Evolutionary conservation across 2,797 vertebrate species (phyloP).

Genomic region (Gymnoscopelus braueri): DNA sequence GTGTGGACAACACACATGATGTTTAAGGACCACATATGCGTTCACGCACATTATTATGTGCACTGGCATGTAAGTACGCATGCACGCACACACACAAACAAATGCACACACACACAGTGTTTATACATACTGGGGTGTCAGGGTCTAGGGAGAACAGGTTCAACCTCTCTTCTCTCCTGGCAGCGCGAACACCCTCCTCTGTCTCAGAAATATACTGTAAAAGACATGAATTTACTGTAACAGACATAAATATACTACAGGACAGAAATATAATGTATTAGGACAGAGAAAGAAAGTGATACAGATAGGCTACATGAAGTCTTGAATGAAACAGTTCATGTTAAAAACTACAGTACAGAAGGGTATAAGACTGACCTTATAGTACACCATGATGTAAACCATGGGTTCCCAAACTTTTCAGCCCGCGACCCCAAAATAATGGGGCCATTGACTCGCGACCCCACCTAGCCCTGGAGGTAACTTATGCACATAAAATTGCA

Average conservation of each 20-base stretch:
- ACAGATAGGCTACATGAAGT: neutral
- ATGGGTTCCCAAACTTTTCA: too few species aligned
- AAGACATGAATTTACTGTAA: neutral
- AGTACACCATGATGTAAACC: too few species aligned
- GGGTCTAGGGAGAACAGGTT: slow-evolving; percentile 96
- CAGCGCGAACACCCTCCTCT: slow-evolving; percentile 89
- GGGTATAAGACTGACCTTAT: too few species aligned
- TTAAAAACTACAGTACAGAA: too few species aligned
- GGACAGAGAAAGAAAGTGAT: neutral
- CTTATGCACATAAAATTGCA: too few species aligned
- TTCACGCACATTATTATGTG: too few species aligned
- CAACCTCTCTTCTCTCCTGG: slow-evolving; percentile 87
- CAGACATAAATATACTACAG: too few species aligned
- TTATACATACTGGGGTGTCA: slow-evolving; percentile 89
- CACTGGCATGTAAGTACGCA: neutral
- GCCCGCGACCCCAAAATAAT: too few species aligned
- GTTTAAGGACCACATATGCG: neutral
- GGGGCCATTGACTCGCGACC: too few species aligned
- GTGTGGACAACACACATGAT: slow-evolving; percentile 15
- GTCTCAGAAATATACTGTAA: slow-evolving; percentile 94
- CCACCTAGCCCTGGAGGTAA: too few species aligned
- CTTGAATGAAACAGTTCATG: too few species aligned
- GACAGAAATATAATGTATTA: neutral
- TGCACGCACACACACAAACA: neutral
- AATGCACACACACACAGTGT: neutral